Percentiles rank a stretch among this genome's conserved stretches.
Evolutionary conservation across 2,888 invertebrate genomes (phyloP).

Genomic region (Melinaea marsaeus): DNA sequence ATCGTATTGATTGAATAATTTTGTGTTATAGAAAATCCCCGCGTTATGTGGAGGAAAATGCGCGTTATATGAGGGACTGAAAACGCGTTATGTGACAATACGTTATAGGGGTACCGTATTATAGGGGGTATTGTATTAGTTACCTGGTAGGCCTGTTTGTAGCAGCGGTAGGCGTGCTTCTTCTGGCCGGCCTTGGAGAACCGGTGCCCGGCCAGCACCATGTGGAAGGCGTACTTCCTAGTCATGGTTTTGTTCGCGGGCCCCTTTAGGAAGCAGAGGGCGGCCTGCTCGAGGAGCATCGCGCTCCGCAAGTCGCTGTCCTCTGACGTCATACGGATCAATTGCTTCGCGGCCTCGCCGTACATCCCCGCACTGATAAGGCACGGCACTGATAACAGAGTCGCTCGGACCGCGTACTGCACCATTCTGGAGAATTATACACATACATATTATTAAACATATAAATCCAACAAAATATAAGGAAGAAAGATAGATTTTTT

Average conservation of each 20-base stretch:
- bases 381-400: constrained; percentile 92
- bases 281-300: constrained; percentile 94
- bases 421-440: constrained; percentile 81
- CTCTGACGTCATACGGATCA: constrained; percentile 97
- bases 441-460: neutral
- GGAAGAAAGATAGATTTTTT: constrained; percentile 9
- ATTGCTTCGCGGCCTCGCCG: constrained; percentile 95
- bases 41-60: too few relatives aligned
- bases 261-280: constrained; percentile 89
- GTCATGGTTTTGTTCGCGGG: constrained; percentile 83
- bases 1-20: too few relatives aligned
- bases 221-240: constrained; percentile 96
- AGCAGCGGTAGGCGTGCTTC: constrained; percentile 94
- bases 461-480: neutral
- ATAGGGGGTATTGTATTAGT: neutral
- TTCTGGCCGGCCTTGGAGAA: constrained; percentile 95
- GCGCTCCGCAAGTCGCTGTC: constrained; percentile 98
- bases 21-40: too few relatives aligned
- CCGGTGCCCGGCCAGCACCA: constrained; percentile 96
- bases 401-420: constrained; percentile 94
- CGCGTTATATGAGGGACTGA: too few relatives aligned
- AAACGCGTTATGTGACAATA: too few relatives aligned
- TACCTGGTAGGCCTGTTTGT: constrained; percentile 94
- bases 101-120: neutral
- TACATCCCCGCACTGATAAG: constrained; percentile 86